Base-by-base conservation (phyloP, 2,888 invertebrate species). In the Sesamia inferens region DNA sequence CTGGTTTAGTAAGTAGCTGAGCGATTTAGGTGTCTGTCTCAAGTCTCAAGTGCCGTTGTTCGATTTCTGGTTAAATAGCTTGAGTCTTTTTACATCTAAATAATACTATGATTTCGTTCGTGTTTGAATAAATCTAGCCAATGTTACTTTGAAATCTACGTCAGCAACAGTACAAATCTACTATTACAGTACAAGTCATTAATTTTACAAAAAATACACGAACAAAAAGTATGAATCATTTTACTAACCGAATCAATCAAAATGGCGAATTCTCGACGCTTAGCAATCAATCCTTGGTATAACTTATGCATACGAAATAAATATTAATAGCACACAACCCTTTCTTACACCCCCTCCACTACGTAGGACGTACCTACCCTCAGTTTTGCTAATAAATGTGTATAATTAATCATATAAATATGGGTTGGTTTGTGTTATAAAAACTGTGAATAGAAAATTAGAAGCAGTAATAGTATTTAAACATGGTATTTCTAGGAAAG, bases 381-480 rank as follows among this genome's bases (percentile, higher is more conserved):
- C 83, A 71, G 79, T 76, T 94, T 93, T 91, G 94, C 94, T 96
- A 95, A 96, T 96, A 96, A 95, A 95, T 96, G 95, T 92, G 91
- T 92, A 92, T 93, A 94, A 96, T 96, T 96, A 96, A 96, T 95
- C 96, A 95, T 92, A 91, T 87, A 91, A 91, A 92, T 93, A 92
- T 91, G 92, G 89, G 91, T 81, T 82, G 74, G 79, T 81, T 68
- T 81, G 83, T 75, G 83, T 79, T 79, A 55, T 83, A 83, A 79
- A 81, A 81, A 83, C 57, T 64, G 66, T 81, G 75, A 75, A 79
- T 79, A 75, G 66, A 65, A 74, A 83, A 79, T 83, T 71, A 58
- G 70, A 78, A 68, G 42, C 55, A 68, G 47, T 82, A 44, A 42
- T 65, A 82, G 42, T 31, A 64, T 61, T 71, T 61, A 66, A 47